phyloP scores from a whole-genome alignment of 2,888 invertebrate genomes.

The Tuta absoluta region DNA sequence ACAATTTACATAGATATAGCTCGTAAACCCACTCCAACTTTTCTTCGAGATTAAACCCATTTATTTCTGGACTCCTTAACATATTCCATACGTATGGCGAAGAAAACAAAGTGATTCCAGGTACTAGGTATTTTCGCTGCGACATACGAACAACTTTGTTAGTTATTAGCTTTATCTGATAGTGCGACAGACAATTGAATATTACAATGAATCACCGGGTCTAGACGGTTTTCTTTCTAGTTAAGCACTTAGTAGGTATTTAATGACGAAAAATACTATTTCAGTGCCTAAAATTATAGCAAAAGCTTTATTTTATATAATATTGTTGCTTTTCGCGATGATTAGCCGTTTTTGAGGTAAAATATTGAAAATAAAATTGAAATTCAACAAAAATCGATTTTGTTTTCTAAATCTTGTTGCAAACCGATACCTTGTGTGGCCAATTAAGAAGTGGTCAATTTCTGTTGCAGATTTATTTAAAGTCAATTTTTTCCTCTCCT shows the following conservation, averaged over 20 bases:
- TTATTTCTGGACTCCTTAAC: slow-evolving; percentile 33
- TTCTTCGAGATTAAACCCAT: slow-evolving; percentile 37
- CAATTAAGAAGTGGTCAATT: too few relatives aligned
- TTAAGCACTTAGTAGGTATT: background rate
- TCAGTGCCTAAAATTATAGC: background rate
- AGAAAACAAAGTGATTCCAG: slow-evolving; percentile 52
- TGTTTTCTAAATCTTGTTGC: too few relatives aligned
- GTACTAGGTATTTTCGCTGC: slow-evolving; percentile 46
- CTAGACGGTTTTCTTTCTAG: slow-evolving; percentile 29
- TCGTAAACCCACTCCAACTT: slow-evolving; percentile 21
- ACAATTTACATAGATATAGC: slow-evolving; percentile 23
- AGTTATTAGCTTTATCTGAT: slow-evolving; percentile 53
- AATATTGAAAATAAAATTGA: too few relatives aligned
- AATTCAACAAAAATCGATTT: too few relatives aligned
- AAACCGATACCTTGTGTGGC: too few relatives aligned
- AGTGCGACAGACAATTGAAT: slow-evolving; percentile 52
- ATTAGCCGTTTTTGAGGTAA: too few relatives aligned
- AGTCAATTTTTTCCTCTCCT: too few relatives aligned
- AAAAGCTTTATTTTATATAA: too few relatives aligned
- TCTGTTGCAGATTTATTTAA: too few relatives aligned
- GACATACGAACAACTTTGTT: slow-evolving; percentile 50
- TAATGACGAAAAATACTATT: background rate
- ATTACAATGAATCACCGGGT: slow-evolving; percentile 47
- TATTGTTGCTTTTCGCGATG: too few relatives aligned
- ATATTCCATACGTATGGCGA: slow-evolving; percentile 36